Conservation (phyloP, 2,888 invertebrate genomes). For the Pycnomerus fuliginosus region DNA sequence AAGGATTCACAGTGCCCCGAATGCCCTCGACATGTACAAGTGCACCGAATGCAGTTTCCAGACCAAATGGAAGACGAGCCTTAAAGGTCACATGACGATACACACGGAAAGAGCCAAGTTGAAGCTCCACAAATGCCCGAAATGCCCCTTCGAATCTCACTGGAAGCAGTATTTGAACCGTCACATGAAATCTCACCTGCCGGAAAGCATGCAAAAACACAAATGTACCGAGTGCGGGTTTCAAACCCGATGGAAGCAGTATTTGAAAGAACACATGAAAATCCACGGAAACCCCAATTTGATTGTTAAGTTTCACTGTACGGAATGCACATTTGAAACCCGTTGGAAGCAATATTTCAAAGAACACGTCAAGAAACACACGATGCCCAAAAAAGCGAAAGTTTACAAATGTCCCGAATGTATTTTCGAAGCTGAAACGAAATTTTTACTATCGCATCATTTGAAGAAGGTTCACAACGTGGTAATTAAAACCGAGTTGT, state of each 20-base stretch:
- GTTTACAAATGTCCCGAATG: conserved; percentile 30
- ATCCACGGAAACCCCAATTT: conserved; percentile 29
- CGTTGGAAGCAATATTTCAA: conserved; percentile 32
- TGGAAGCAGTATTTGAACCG: conserved; percentile 31
- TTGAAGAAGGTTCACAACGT: conserved; percentile 13
- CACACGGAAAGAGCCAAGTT: conserved; percentile 26
- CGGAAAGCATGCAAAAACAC: conserved; percentile 28
- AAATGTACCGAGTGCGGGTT: conserved; percentile 29
- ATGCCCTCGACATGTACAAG: conserved; percentile 31
- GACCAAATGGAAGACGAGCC: conserved; percentile 32
- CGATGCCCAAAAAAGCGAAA: conserved; percentile 26
- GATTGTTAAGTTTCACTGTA: conserved; percentile 31
- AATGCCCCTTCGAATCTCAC: conserved; percentile 31
- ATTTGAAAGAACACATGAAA: conserved; percentile 32
- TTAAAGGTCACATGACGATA: conserved; percentile 29
- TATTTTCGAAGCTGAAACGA: conserved; percentile 25
- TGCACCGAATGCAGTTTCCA: conserved; percentile 31
- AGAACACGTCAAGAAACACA: conserved; percentile 30
- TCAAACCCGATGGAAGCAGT: conserved; percentile 31
- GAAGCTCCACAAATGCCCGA: conserved; percentile 29
- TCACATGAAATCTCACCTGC: conserved; percentile 12
- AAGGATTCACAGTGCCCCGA: conserved; percentile 30
- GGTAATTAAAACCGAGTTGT: conserved; percentile 5
- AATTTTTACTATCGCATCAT: conserved; percentile 5
- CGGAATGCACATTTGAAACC: conserved; percentile 30